Conservation (phyloP, 2,797 vertebrate genomes). For the Arrhamphus sclerolepis region DNA sequence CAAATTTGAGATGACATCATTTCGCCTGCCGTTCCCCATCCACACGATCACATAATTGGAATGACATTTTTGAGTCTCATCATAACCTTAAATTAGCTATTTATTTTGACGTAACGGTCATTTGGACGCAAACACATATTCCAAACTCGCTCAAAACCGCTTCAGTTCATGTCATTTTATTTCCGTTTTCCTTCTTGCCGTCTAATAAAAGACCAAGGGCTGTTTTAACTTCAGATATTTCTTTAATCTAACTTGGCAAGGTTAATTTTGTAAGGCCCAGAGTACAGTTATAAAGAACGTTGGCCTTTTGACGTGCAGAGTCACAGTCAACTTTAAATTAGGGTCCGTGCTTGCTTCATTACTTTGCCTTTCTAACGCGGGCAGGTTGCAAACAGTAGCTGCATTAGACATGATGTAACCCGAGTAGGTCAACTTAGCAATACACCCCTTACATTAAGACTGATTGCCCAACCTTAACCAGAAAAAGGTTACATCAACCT, state of each 20-base stretch:
- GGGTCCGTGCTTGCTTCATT: constrained; percentile 63
- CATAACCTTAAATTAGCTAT: too few species aligned
- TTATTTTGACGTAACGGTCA: too few species aligned
- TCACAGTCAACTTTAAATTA: constrained; percentile 71
- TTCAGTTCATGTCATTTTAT: too few species aligned
- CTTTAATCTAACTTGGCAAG: constrained; percentile 67
- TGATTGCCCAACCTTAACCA: constrained; percentile 65
- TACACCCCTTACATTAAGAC: constrained; percentile 70
- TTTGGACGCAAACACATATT: too few species aligned
- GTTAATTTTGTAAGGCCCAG: constrained; percentile 66
- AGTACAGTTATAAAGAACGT: constrained; percentile 56
- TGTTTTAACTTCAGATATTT: constrained; percentile 33
- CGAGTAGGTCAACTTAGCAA: constrained; percentile 75
- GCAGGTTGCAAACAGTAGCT: constrained; percentile 51
- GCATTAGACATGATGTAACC: constrained; percentile 70
- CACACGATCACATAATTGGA: too few species aligned
- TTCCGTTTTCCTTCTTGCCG: too few species aligned
- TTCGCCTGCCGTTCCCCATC: too few species aligned
- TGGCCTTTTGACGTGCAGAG: constrained; percentile 65
- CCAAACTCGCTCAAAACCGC: too few species aligned
- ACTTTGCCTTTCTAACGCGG: constrained; percentile 57
- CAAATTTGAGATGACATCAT: too few species aligned
- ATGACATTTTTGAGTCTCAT: too few species aligned
- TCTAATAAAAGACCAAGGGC: too few species aligned
- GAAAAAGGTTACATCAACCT: constrained; percentile 79